phyloP scores from a whole-genome alignment of 2,113 vertebrate genomes.

The Prionailurus viverrinus region DNA sequence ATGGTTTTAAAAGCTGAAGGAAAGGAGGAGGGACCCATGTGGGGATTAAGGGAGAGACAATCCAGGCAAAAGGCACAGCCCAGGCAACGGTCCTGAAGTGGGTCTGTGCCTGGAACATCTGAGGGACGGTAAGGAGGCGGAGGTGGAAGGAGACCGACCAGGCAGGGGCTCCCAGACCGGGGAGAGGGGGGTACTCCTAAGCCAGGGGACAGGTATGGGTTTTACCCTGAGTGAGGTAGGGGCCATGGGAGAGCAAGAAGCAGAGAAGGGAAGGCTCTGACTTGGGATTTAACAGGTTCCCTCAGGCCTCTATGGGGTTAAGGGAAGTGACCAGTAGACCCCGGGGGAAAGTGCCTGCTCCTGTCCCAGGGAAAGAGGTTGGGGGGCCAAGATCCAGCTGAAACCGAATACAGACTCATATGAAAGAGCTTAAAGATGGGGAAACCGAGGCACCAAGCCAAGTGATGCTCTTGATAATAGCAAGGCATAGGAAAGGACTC shows the following conservation, averaged over 20 bases:
- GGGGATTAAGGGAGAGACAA: not conserved
- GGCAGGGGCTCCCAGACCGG: not conserved
- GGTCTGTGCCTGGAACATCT: not conserved
- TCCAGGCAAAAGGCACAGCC: not conserved
- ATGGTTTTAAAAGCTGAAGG: not conserved
- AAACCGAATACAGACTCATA: not conserved
- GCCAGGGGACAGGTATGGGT: not conserved
- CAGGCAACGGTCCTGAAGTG: not conserved
- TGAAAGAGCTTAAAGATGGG: not conserved
- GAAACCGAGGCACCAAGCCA: constrained; percentile 2
- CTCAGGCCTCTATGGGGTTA: not conserved
- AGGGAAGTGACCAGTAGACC: not conserved
- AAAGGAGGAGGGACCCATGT: not conserved
- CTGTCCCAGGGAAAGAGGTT: not conserved
- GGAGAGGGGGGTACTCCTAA: not conserved
- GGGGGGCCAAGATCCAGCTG: not conserved
- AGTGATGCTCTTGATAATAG: not conserved
- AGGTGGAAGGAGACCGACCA: not conserved
- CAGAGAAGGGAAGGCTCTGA: not conserved
- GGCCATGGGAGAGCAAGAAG: not conserved
- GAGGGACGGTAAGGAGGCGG: not conserved
- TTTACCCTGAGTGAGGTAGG: not conserved
- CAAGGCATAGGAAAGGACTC: not conserved
- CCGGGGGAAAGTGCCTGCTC: not conserved
- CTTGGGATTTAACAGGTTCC: not conserved